Conservation (phyloP, 2,888 invertebrate species). For the Frankliniella intonsa region DNA sequence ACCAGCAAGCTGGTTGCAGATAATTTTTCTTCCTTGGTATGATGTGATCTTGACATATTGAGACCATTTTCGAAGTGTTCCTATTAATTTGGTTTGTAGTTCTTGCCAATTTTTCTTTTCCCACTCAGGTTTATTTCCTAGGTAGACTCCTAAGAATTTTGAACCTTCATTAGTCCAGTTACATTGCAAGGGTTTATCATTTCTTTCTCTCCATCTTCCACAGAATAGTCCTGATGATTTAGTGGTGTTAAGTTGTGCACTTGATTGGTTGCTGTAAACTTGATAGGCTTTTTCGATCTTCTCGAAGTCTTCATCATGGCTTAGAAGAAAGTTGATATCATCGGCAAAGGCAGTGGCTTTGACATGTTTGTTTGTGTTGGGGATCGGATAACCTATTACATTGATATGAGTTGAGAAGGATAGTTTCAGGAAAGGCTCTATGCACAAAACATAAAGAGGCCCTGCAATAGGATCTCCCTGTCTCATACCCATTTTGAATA, state of each 20-base stretch:
- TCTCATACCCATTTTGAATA: neutral
- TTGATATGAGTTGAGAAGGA: fast-evolving
- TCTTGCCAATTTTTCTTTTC: neutral
- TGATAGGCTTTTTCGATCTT: neutral
- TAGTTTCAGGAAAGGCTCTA: neutral
- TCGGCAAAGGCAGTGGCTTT: neutral
- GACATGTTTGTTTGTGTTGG: neutral
- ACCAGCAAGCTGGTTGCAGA: neutral
- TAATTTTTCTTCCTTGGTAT: neutral
- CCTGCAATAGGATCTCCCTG: neutral
- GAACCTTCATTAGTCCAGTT: neutral
- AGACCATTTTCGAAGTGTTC: neutral
- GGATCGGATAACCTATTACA: neutral
- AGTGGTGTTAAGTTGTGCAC: neutral
- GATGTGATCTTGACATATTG: neutral
- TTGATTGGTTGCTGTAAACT: neutral
- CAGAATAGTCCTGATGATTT: neutral
- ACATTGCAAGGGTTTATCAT: neutral
- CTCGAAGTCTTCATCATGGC: neutral
- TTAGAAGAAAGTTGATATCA: neutral
- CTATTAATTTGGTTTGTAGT: neutral
- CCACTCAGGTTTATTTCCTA: neutral
- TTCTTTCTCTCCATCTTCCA: neutral
- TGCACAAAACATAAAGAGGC: neutral
- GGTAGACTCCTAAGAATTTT: neutral